Conservation (phyloP, 2,113 vertebrate species). For the Entosphenus tridentatus region DNA sequence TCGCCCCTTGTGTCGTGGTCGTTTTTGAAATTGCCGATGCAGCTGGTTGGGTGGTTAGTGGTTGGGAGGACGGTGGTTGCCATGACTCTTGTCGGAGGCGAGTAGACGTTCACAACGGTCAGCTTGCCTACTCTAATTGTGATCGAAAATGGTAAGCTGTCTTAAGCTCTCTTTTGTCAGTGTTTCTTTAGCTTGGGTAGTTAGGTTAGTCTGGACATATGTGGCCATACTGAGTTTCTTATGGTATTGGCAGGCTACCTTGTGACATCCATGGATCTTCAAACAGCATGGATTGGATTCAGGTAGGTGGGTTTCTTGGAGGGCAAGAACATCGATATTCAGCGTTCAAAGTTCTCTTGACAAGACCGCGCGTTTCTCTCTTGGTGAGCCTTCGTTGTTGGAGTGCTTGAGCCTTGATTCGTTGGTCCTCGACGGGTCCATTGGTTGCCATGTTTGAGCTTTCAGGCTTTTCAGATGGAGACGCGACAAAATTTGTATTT, state of each 20-base stretch:
- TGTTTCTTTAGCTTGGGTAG: neutral
- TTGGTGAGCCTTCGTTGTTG: too few relatives aligned
- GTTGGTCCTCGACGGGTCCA: too few relatives aligned
- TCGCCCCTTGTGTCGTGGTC: neutral
- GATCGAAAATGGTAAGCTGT: neutral
- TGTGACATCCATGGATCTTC: slow-evolving; percentile 1
- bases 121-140: neutral
- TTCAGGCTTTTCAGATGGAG: too few relatives aligned
- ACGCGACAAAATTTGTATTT: too few relatives aligned
- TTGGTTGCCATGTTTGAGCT: too few relatives aligned
- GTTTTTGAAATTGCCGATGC: neutral
- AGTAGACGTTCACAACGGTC: neutral
- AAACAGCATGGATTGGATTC: neutral
- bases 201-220: neutral
- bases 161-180: neutral
- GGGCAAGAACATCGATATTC: neutral
- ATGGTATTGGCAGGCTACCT: neutral
- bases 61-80: neutral
- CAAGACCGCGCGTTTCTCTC: too few relatives aligned
- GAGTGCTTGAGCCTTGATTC: too few relatives aligned
- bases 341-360: too few relatives aligned
- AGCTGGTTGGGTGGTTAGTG: neutral
- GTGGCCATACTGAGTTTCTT: neutral
- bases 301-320: neutral
- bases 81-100: neutral